These are phyloP conservation scores for Glaucidium brasilianum DNA, from an alignment of 2,113 vertebrate genomes.

Conservation along the genomic window DNA sequence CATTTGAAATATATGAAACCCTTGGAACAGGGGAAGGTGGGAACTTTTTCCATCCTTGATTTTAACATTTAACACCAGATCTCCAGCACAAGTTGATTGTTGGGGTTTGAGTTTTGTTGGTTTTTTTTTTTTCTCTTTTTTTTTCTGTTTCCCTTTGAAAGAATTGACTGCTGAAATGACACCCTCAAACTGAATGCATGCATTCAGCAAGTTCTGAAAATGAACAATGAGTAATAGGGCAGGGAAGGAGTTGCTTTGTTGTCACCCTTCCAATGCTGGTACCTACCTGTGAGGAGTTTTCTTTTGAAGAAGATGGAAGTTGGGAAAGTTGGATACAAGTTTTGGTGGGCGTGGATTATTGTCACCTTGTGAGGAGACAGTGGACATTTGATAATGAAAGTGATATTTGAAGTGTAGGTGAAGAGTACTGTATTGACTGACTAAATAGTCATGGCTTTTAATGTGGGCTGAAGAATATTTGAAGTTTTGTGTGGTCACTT, in stretches of 20 bases:
- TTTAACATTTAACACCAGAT: not conserved
- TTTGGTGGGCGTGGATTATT: not conserved
- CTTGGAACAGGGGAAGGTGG: not conserved
- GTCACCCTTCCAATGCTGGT: not conserved
- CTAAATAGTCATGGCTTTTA: not conserved
- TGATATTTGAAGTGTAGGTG: not conserved
- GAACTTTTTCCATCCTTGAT: not conserved
- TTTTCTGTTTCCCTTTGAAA: not conserved
- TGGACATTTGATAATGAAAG: not conserved
- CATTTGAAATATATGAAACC: not conserved
- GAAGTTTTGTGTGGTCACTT: not conserved
- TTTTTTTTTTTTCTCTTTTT: not conserved
- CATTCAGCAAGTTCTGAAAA: not conserved
- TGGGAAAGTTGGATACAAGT: not conserved
- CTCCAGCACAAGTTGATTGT: not conserved
- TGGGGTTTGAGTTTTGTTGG: rapidly evolving
- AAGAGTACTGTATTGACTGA: not conserved
- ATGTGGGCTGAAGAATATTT: not conserved
- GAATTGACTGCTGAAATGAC: not conserved
- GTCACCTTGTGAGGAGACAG: not conserved
- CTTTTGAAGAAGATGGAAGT: not conserved
- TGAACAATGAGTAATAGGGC: not conserved
- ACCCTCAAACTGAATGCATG: not conserved
- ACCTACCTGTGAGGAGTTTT: rapidly evolving
- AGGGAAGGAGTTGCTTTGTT: not conserved